These are phyloP conservation scores for Pygathrix nemaeus DNA, from an alignment of 2,113 vertebrate species.

Conservation along the genomic window DNA sequence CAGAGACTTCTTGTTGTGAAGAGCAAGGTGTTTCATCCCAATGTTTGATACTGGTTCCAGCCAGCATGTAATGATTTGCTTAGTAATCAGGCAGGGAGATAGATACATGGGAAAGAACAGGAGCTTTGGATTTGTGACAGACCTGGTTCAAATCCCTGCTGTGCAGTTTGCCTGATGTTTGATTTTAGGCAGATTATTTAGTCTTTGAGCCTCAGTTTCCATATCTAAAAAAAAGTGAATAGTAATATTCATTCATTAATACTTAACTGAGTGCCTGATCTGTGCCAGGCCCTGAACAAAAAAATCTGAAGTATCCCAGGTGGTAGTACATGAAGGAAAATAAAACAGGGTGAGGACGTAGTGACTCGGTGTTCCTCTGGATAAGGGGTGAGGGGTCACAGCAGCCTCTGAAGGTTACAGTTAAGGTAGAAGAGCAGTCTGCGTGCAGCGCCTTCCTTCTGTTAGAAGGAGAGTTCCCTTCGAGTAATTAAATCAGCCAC, in stretches of 20 bases:
- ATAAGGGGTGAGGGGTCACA: fast-evolving
- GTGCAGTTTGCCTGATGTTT: not conserved
- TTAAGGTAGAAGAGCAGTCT: not conserved
- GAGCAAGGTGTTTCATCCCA: not conserved
- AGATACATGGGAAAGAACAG: fast-evolving
- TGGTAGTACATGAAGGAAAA: not conserved
- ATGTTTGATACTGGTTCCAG: fast-evolving
- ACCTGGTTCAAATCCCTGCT: not conserved
- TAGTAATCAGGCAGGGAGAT: not conserved
- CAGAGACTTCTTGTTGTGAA: not conserved
- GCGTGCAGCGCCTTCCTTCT: not conserved
- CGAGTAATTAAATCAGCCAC: fast-evolving
- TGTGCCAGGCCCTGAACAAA: not conserved
- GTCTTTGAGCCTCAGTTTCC: not conserved
- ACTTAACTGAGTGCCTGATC: not conserved
- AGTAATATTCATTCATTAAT: not conserved
- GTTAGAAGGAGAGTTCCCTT: not conserved
- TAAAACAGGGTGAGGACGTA: not conserved
- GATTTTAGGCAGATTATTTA: not conserved
- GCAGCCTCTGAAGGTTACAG: fast-evolving
- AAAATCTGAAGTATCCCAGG: no score
- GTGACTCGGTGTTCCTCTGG: not conserved
- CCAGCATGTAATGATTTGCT: fast-evolving
- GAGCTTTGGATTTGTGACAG: not conserved
- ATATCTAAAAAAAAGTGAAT: not conserved